Evolutionary conservation across 2,797 vertebrate species (phyloP).

Genomic region (Tympanoctomys barrerae): DNA sequence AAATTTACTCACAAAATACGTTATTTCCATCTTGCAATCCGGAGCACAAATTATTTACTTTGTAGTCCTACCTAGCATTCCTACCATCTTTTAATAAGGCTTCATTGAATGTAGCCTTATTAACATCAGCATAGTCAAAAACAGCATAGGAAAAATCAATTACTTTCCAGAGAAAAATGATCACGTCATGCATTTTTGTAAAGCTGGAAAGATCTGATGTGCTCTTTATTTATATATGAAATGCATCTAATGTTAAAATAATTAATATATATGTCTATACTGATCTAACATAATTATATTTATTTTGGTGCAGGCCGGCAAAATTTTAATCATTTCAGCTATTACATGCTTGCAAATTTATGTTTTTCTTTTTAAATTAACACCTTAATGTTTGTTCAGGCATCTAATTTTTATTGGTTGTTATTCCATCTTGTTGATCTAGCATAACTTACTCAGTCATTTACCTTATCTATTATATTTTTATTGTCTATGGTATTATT

Average conservation of each 20-base stretch:
- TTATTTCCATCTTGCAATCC: not conserved
- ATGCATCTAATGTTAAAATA: conserved; percentile 42
- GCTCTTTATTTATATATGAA: conserved; percentile 37
- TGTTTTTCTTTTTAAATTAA: conserved; percentile 51
- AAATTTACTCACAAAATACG: too few species aligned
- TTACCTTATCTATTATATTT: not conserved
- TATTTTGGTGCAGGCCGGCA: not conserved
- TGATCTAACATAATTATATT: conserved; percentile 33
- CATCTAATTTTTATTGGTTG: conserved; percentile 50
- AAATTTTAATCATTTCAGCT: conserved; percentile 46
- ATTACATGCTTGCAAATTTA: not conserved
- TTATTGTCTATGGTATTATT: not conserved
- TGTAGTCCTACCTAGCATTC: not conserved
- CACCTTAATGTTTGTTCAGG: not conserved
- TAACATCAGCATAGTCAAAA: conserved; percentile 40
- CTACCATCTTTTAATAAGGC: not conserved
- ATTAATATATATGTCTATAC: conserved; percentile 35
- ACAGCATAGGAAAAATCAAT: conserved; percentile 48
- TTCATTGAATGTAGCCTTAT: conserved; percentile 23
- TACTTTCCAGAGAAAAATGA: conserved; percentile 27
- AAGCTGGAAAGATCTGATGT: conserved; percentile 27
- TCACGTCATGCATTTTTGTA: not conserved
- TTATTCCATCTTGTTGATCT: conserved; percentile 28
- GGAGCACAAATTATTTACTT: conserved; percentile 40
- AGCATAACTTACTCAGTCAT: conserved; percentile 24